These are phyloP conservation scores for Clytia hemisphaerica DNA, from an alignment of 30 jellyfish, hydroid and myxozoan genomes.

Conservation along the genomic window DNA sequence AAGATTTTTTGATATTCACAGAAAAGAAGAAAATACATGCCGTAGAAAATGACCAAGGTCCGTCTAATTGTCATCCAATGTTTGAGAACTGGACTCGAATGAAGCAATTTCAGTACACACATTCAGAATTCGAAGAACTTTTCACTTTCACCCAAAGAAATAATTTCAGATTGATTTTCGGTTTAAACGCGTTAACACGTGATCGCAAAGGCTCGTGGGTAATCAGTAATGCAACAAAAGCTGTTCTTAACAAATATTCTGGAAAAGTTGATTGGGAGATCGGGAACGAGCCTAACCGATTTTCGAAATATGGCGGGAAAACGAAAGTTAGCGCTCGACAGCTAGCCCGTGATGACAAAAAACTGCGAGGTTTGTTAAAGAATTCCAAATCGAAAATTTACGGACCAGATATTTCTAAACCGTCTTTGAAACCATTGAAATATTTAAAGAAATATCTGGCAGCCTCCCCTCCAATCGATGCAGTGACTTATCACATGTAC, in stretches of 20 bases:
- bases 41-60: no score
- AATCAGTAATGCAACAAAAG: constrained; percentile 49
- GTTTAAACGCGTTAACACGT: constrained; percentile 55
- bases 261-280: constrained; percentile 53
- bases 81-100: constrained; percentile 19
- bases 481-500: constrained; percentile 81
- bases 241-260: constrained; percentile 26
- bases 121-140: not conserved
- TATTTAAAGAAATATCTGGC: constrained; percentile 40
- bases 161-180: constrained; percentile 44
- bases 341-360: constrained; percentile 40
- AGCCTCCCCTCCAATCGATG: constrained; percentile 56
- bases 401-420: constrained; percentile 75
- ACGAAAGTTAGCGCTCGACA: constrained; percentile 45
- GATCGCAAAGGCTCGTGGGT: constrained; percentile 64
- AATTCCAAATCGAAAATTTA: constrained; percentile 17
- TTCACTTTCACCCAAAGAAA: constrained; percentile 43
- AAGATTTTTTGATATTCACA: constrained; percentile 32
- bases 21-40: not conserved
- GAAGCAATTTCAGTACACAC: not conserved
- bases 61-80: no score
- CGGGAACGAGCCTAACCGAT: constrained; percentile 83
- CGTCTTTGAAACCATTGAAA: constrained; percentile 7
- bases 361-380: constrained; percentile 41
- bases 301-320: constrained; percentile 36